Evolutionary conservation across 2,888 invertebrate genomes (phyloP).

Genomic region (Phymatocera aterrima): DNA sequence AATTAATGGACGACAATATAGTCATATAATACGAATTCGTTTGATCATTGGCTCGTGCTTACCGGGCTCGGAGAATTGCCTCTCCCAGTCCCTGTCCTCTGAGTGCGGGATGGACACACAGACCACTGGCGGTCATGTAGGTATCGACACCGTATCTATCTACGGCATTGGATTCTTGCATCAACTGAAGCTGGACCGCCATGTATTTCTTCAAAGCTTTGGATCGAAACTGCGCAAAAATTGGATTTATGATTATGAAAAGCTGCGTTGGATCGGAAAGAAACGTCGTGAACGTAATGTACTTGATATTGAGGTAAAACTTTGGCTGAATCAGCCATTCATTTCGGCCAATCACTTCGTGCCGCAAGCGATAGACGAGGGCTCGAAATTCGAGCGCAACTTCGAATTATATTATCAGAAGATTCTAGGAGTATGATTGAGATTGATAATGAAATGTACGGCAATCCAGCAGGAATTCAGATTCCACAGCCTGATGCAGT

Average conservation of each 20-base stretch:
- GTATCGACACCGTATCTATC: constrained; percentile 60
- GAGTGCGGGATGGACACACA: constrained; percentile 65
- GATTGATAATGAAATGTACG: too few species aligned
- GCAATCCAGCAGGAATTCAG: not conserved
- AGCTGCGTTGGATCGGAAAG: not conserved
- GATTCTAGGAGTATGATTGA: too few species aligned
- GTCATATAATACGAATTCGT: not conserved
- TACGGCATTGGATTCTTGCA: constrained; percentile 55
- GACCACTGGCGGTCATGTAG: constrained; percentile 67
- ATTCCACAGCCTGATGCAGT: not conserved
- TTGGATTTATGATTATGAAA: not conserved
- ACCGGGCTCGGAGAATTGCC: constrained; percentile 62
- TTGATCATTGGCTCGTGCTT: constrained; percentile 4
- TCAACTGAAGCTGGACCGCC: constrained; percentile 46
- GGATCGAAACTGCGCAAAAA: constrained; percentile 1
- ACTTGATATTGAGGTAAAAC: too few species aligned
- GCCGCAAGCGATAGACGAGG: too few species aligned
- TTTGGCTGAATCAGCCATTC: too few species aligned
- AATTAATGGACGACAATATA: not conserved
- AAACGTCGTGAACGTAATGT: too few species aligned
- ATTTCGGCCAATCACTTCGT: too few species aligned
- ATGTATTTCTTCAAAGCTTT: constrained; percentile 34
- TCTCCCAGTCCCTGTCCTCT: constrained; percentile 66
- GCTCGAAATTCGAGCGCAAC: too few species aligned
- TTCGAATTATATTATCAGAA: too few species aligned